Percentiles rank a stretch among this genome's conserved stretches.
These are phyloP conservation scores for Echinops telfairi DNA, from an alignment of 2,113 vertebrate species.

Conservation along the genomic window DNA sequence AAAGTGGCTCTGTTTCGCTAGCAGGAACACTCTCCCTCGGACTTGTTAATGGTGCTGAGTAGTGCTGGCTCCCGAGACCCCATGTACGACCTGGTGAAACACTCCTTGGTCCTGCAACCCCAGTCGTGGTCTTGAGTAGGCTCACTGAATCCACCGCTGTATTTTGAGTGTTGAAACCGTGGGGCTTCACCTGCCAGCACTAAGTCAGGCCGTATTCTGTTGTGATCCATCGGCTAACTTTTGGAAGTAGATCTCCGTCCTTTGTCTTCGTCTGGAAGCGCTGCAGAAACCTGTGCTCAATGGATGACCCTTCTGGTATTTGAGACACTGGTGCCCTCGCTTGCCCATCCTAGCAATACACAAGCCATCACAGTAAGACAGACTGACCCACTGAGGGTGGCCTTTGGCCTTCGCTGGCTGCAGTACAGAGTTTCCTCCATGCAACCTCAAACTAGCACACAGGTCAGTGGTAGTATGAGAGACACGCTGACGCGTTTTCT, in stretches of 20 bases:
- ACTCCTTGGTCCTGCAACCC: too few relatives aligned
- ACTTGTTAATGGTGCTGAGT: background rate
- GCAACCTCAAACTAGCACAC: background rate
- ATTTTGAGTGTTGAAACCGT: background rate
- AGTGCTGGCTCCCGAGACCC: background rate
- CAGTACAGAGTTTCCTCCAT: background rate
- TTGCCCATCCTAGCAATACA: background rate
- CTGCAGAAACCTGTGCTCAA: too few relatives aligned
- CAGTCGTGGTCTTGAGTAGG: background rate
- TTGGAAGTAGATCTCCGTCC: background rate
- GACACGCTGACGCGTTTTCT: background rate
- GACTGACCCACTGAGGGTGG: background rate
- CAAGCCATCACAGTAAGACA: background rate
- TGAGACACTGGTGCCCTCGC: background rate
- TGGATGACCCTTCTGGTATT: background rate
- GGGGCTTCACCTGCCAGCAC: background rate
- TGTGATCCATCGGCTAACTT: background rate
- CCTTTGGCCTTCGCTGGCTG: too few relatives aligned
- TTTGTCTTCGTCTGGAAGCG: too few relatives aligned
- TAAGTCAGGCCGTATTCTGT: too few relatives aligned
- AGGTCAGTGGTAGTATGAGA: background rate
- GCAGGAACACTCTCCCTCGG: background rate
- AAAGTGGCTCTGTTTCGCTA: background rate
- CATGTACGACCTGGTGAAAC: background rate
- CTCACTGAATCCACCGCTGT: background rate